A percentile compares a stretch with the other conserved stretches of the same genome.
Evolutionary conservation across 1,140 invertebrate species (phyloP).

Genomic region (Drosophila athabasca): DNA sequence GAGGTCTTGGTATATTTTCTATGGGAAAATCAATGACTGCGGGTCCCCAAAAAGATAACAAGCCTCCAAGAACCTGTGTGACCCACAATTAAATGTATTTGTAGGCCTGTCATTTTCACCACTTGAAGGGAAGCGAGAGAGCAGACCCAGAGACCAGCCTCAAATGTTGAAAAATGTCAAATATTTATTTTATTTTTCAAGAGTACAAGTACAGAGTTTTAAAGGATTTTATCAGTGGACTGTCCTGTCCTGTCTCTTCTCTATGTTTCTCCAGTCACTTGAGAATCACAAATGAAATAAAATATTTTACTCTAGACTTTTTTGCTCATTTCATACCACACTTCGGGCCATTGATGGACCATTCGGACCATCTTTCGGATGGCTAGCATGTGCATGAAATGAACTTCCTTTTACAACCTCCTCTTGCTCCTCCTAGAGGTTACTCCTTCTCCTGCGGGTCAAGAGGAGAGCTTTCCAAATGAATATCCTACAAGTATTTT

Average conservation of each 20-base stretch:
- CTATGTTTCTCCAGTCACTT: conserved; percentile 23
- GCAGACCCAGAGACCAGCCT: no score
- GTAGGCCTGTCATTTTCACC: conserved; percentile 75
- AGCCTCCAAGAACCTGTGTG: conserved; percentile 24
- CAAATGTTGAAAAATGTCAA: conserved; percentile 62
- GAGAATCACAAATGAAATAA: conserved; percentile 69
- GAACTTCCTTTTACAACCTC: conserved; percentile 36
- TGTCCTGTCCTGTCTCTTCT: no score
- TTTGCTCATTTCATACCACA: conserved; percentile 71
- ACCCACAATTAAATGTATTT: conserved; percentile 77
- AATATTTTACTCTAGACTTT: conserved; percentile 64
- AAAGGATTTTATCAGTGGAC: conserved; percentile 36
- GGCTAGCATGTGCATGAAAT: conserved; percentile 35
- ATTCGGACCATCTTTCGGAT: conserved; percentile 40
- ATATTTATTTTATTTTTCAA: conserved; percentile 66
- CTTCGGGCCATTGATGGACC: conserved; percentile 48
- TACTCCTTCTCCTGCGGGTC: conserved; percentile 9
- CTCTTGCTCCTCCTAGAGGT: not conserved
- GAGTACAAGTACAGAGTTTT: conserved; percentile 32
- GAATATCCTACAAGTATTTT: conserved; percentile 43
- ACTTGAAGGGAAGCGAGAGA: conserved; percentile 43
- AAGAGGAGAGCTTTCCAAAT: conserved; percentile 20
- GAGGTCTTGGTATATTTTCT: no score
- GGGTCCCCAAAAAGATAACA: conserved; percentile 25
- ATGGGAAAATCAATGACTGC: conserved; percentile 20